Percentiles rank a stretch among this genome's conserved stretches.
These are phyloP conservation scores for Parus major DNA, from an alignment of 2,113 vertebrate species.

Conservation along the genomic window DNA sequence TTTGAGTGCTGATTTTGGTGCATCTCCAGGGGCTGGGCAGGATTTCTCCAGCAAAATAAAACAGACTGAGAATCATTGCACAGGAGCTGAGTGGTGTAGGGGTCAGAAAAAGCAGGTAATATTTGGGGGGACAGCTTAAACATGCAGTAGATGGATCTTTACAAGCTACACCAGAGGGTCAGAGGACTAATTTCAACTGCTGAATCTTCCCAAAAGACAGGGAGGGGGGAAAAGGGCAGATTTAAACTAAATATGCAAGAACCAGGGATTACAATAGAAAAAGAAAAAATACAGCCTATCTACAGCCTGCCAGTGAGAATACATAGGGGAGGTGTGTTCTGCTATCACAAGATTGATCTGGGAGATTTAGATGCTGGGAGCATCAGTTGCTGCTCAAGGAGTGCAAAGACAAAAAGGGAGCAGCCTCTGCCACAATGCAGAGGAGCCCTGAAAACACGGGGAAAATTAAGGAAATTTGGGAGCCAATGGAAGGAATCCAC, in stretches of 20 bases:
- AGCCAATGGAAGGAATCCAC: not conserved
- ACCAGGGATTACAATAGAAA: not conserved
- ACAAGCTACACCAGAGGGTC: not conserved
- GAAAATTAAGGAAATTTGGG: not conserved
- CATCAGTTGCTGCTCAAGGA: conserved; percentile 8
- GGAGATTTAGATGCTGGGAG: conserved; percentile 1
- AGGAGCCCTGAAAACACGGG: not conserved
- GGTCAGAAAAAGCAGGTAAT: not conserved
- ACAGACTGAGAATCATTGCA: not conserved
- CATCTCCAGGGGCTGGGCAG: not conserved
- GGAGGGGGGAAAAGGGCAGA: accelerated
- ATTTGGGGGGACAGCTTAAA: not conserved
- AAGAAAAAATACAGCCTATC: not conserved
- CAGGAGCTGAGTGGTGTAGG: not conserved
- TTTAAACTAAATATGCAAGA: not conserved
- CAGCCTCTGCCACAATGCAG: conserved; percentile 47
- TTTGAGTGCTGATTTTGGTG: not conserved
- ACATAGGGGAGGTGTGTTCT: not conserved
- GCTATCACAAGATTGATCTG: not conserved
- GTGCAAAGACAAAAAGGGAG: conserved; percentile 43
- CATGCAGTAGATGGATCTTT: not conserved
- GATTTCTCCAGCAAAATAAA: not conserved
- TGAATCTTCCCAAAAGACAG: not conserved
- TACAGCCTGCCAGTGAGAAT: not conserved
- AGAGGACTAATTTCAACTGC: not conserved